Conservation (phyloP, 2,888 invertebrate species). For the Ischnus inquisitorius region DNA sequence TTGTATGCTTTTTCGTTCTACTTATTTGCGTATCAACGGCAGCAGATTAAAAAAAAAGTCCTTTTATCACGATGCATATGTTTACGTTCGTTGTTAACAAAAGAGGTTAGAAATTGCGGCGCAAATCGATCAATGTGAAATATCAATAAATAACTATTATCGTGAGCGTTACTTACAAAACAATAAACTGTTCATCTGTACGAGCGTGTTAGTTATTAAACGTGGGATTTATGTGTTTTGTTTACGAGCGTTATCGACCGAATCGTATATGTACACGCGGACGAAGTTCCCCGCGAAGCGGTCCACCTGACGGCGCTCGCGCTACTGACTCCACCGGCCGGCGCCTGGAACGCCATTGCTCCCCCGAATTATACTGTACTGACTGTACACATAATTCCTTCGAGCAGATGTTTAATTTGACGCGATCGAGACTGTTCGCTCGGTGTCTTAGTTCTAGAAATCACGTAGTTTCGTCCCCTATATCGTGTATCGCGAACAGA, state of each 20-base stretch:
- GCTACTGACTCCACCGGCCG: conserved; percentile 13
- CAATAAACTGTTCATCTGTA: background rate
- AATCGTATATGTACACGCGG: background rate
- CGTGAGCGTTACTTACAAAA: background rate
- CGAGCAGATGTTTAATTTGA: conserved; percentile 55
- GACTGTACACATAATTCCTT: conserved; percentile 12
- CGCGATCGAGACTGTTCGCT: conserved; percentile 40
- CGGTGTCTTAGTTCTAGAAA: conserved; percentile 18
- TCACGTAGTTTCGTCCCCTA: conserved; percentile 2
- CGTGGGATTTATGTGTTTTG: background rate
- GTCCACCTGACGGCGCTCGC: background rate
- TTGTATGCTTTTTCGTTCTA: background rate
- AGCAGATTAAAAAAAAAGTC: background rate
- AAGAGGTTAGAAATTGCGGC: background rate
- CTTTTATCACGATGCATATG: background rate
- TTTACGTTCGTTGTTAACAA: background rate
- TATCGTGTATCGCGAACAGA: conserved; percentile 15
- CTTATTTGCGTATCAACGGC: background rate
- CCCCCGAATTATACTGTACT: background rate
- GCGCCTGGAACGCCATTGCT: conserved; percentile 20
- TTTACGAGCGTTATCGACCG: conserved; percentile 18
- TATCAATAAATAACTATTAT: background rate
- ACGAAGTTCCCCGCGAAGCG: background rate
- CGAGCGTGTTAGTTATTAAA: background rate
- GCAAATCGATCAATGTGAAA: background rate